Evolutionary conservation across 2,888 invertebrate species (phyloP), one percentile per base, ranked within the genome.

Genomic region (Kuschelorhynchus macadamiae): DNA sequence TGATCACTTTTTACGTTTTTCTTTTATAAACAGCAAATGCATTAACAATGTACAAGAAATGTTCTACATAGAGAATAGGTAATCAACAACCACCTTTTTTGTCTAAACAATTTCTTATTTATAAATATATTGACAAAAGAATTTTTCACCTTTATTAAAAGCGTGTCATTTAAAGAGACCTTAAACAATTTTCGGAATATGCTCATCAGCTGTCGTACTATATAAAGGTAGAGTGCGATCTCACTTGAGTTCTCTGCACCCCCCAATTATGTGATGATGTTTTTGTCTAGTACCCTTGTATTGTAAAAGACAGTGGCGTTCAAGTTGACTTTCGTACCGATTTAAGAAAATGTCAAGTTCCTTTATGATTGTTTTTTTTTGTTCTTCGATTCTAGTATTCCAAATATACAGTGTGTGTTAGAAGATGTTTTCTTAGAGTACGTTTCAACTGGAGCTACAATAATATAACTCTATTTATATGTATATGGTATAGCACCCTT

Each of bases 201-300:
- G n/a, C n/a, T n/a, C n/a, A n/a, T n/a, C n/a, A n/a, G n/a, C n/a
- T n/a, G n/a, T n/a, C n/a, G n/a, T n/a, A n/a, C n/a, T n/a, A n/a
- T n/a, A n/a, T n/a, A n/a, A 36, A 66, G 50, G 44, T 53, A 49
- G 67, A 41, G 50, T 52, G 67, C 50, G 30, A 25, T 63, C 62
- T 49, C 50, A 44, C 53, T 32, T 32, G 60, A 61, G 62, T 53
- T 39, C 12, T 50, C 9, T 46, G 60, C 49, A 60, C 61, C 46
- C 16, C n/a, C 41, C 47, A 33, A 44, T 46, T 52, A 42, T 59
- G 63, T 68, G 63, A 63, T 62, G 63, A 52, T 52, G 68, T 63
- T n/a, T 21, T 49, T 49, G 42, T 61, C 42, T 55, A 67, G 57
- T 56, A 62, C 46, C 42, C 41, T 32, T 46, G 44, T 61, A 50